Conservation (phyloP, 2,797 vertebrate genomes). For the Platyrinchus mystaceus region DNA sequence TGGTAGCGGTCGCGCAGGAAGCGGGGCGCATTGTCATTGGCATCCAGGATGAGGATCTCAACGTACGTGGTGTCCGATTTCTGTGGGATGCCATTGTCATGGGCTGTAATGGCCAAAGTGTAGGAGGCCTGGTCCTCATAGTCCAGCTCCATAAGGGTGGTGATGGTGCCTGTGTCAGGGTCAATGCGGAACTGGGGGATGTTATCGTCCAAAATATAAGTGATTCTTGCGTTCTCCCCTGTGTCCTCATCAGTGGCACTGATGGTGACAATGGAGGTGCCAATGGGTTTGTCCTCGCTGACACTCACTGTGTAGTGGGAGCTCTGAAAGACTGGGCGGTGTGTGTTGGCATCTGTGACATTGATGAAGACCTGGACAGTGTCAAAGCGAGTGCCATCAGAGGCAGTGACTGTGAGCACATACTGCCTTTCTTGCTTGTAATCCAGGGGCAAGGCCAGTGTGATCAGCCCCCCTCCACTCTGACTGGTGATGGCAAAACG, state of each 20-base stretch:
- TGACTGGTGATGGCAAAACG: conserved; percentile 97
- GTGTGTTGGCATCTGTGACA: conserved; percentile 95
- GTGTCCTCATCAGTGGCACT: conserved; percentile 94
- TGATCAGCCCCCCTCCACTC: conserved; percentile 93
- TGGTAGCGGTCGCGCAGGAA: conserved; percentile 90
- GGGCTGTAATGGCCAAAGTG: conserved; percentile 90
- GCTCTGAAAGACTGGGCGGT: conserved; percentile 94
- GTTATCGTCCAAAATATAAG: conserved; percentile 92
- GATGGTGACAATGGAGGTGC: conserved; percentile 88
- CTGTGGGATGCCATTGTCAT: conserved; percentile 95
- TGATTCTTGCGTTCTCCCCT: conserved; percentile 94
- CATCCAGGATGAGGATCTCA: conserved; percentile 91
- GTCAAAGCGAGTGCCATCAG: conserved; percentile 91
- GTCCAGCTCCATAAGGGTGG: conserved; percentile 91
- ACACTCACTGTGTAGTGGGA: conserved; percentile 90
- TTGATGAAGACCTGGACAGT: conserved; percentile 94
- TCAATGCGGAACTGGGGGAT: conserved; percentile 95
- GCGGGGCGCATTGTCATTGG: conserved; percentile 90
- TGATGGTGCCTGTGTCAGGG: conserved; percentile 88
- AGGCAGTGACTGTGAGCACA: conserved; percentile 90
- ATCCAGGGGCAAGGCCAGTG: conserved; percentile 91
- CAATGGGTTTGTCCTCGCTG: conserved; percentile 87
- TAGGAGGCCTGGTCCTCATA: conserved; percentile 95
- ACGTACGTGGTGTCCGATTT: conserved; percentile 95
- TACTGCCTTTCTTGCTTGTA: conserved; percentile 98